Conservation (phyloP, 2,797 vertebrate species). For the Cheirogaleus major region DNA sequence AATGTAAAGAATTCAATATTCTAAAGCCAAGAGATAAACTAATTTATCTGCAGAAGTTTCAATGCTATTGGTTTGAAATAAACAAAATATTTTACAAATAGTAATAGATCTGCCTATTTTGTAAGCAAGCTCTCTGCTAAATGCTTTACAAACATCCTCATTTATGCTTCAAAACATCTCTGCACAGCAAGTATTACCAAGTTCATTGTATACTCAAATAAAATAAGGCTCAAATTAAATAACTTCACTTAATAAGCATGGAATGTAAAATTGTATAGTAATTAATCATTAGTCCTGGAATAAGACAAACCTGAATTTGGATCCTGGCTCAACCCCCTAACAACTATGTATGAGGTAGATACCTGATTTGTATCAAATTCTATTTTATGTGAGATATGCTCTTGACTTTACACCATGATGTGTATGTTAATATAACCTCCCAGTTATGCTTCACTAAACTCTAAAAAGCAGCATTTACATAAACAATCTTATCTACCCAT, state of each 20-base stretch:
- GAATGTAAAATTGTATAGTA: background rate
- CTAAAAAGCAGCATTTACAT: background rate
- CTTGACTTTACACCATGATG: background rate
- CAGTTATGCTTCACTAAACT: background rate
- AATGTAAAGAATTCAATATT: conserved; percentile 35
- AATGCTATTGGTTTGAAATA: background rate
- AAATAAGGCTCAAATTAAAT: conserved; percentile 38
- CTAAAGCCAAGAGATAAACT: background rate
- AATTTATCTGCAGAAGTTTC: background rate
- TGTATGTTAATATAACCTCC: background rate
- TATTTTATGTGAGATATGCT: background rate
- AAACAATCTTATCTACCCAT: background rate
- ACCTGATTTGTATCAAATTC: background rate
- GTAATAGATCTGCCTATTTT: background rate
- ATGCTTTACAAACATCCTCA: background rate
- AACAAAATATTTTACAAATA: conserved; percentile 18
- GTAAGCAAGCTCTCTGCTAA: conserved; percentile 2
- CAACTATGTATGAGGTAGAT: background rate
- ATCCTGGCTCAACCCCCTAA: background rate
- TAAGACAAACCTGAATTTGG: background rate
- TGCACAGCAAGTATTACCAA: background rate
- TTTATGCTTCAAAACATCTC: conserved; percentile 33
- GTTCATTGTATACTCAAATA: conserved; percentile 16
- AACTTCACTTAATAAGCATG: background rate
- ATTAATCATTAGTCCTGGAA: background rate